These are phyloP conservation scores for Sebastes diaconus DNA, from an alignment of 2,797 vertebrate genomes.

Conservation along the genomic window DNA sequence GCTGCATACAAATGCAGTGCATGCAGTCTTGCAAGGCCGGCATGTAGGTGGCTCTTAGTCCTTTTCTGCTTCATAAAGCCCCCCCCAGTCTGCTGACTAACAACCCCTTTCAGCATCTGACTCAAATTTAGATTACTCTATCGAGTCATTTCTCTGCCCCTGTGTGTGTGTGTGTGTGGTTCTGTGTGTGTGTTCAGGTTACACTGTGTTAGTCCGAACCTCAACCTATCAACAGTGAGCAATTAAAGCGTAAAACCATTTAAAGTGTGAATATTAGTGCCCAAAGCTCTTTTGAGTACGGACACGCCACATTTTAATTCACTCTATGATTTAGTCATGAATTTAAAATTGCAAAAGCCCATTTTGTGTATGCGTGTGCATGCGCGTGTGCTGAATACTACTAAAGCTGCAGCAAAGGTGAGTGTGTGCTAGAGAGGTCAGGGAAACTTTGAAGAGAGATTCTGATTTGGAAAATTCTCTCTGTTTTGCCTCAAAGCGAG, in stretches of 20 bases:
- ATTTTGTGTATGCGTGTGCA: neutral
- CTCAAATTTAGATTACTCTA: slow-evolving; percentile 26
- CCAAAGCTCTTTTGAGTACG: neutral
- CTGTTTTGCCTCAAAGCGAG: neutral
- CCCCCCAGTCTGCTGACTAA: neutral
- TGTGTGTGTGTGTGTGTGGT: neutral
- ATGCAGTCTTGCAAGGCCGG: slow-evolving; percentile 27
- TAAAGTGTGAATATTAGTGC: neutral
- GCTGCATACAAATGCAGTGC: slow-evolving; percentile 58
- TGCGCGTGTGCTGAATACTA: neutral
- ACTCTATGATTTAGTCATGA: neutral
- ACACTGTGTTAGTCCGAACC: neutral
- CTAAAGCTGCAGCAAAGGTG: neutral
- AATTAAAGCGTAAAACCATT: neutral
- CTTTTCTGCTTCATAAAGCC: slow-evolving; percentile 2
- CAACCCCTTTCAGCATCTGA: slow-evolving; percentile 3
- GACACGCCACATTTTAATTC: neutral
- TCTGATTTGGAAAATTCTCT: neutral
- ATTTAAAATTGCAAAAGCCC: neutral
- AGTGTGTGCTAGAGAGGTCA: neutral
- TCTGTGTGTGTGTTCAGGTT: neutral
- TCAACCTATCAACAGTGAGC: neutral
- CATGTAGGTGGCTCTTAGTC: neutral
- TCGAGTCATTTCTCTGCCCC: neutral
- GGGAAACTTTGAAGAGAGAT: neutral